A percentile compares a stretch with the other conserved stretches of the same genome.
phyloP scores from a whole-genome alignment of 2,113 vertebrate species.

The Alligator mississippiensis region DNA sequence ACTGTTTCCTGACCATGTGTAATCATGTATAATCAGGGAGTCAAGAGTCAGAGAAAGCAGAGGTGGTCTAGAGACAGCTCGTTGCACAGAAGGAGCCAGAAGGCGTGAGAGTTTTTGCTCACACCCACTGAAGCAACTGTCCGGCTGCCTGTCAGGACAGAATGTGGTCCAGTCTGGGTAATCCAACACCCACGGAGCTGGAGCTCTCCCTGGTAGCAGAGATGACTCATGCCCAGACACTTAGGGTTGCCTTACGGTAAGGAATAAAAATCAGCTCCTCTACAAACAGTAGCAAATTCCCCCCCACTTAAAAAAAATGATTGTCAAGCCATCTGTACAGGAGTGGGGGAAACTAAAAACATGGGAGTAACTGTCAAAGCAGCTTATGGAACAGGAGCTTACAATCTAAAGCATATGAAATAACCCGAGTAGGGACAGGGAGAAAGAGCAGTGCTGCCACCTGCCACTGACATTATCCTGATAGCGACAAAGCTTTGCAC shows the following conservation, averaged over 20 bases:
- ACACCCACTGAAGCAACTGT: background rate
- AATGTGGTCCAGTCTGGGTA: background rate
- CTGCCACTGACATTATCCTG: fast-evolving
- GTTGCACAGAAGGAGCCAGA: background rate
- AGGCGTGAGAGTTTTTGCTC: background rate
- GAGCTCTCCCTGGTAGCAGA: background rate
- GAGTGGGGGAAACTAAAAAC: background rate
- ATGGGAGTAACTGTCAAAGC: background rate
- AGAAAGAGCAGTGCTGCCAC: background rate
- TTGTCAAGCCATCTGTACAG: too few species aligned
- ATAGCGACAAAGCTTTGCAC: fast-evolving
- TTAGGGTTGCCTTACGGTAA: fast-evolving
- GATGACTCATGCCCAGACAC: background rate
- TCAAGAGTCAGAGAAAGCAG: background rate
- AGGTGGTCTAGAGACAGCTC: background rate
- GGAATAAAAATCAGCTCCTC: background rate
- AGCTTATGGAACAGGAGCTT: background rate
- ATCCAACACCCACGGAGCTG: background rate
- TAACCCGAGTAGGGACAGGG: background rate
- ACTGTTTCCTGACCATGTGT: background rate
- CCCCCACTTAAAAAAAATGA: background rate
- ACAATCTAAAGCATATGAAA: background rate
- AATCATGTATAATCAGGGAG: background rate
- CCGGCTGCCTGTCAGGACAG: too few species aligned
- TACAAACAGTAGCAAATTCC: fast-evolving